Evolutionary conservation across 2,797 vertebrate species (phyloP).

Genomic region (Prionace glauca): DNA sequence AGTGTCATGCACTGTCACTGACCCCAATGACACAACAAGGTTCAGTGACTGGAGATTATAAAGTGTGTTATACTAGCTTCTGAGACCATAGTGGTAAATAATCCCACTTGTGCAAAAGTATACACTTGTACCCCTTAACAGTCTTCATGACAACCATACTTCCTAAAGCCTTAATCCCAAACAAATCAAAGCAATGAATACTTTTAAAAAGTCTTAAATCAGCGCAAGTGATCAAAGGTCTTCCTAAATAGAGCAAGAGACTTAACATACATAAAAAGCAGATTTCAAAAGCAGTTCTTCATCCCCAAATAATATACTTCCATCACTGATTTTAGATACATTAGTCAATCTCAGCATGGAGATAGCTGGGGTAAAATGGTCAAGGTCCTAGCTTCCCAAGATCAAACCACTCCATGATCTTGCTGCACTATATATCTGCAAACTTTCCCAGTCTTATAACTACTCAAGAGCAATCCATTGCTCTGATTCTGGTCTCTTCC

Average conservation of each 20-base stretch:
- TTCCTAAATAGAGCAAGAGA: background rate
- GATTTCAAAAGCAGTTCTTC: background rate
- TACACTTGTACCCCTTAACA: background rate
- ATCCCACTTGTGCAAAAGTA: background rate
- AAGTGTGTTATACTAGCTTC: conserved; percentile 21
- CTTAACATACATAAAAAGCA: background rate
- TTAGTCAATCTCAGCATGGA: background rate
- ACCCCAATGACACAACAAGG: conserved; percentile 1
- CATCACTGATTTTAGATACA: no score
- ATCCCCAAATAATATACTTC: background rate
- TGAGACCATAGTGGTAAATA: background rate
- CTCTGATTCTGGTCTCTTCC: background rate
- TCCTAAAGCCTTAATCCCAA: background rate
- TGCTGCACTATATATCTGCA: background rate
- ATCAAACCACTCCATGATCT: background rate
- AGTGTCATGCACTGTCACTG: conserved; percentile 20
- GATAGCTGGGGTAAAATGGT: background rate
- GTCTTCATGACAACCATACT: background rate
- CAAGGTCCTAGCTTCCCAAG: background rate
- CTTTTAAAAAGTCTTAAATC: background rate
- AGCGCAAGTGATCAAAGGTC: background rate
- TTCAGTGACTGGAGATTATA: background rate
- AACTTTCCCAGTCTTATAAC: background rate
- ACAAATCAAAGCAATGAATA: background rate
- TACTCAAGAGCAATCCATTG: background rate